Base-by-base conservation (phyloP, 2,888 invertebrate genomes). In the Tetramorium bicarinatum region DNA sequence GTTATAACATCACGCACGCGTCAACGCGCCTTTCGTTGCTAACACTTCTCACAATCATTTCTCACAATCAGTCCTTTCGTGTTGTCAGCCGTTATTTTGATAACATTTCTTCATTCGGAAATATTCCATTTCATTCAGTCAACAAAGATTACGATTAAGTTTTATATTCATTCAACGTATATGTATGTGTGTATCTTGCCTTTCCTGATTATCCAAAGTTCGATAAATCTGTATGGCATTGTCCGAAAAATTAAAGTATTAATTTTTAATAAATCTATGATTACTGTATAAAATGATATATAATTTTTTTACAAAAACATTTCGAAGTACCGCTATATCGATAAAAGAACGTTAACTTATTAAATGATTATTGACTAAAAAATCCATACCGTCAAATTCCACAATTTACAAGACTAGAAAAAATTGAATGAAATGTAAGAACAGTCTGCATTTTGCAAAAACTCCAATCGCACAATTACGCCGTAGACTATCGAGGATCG, bases 401-500 rank as follows among this genome's bases (percentile, higher is more conserved):
- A 38, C 6, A 13, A 13, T 34, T 34, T 13, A 7, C n/a, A 11
- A 15, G 21, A 18, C 8, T 7, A 8, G 18, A 52, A n/a, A n/a
- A 56, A 67, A 3, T 25, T 4, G 1, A 18, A 11, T 21, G 25
- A 44, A 56, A 54, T 6, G 54, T 29, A n/a, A 25, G 25, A 15
- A 29, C 13, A 29, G 44, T n/a, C 21, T 21, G 18, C 29, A 21
- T 34, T 59, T 71, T 21, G 11, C 11, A 72, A 80, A 80, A 71
- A 59, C 13, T 47, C 34, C 21, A 47, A 29, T 71, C 25, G 71
- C 47, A 71, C 34, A 47, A 71, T 61, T 61, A 71, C 59, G 34
- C 4, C 21, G 49, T 80, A 25, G 34, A 71, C 21, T 49, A 49
- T 71, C 15, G 79, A 80, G 72, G 47, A 80, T 71, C 47, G 21